A percentile compares a stretch with the other conserved stretches of the same genome.
phyloP scores from a whole-genome alignment of 2,797 vertebrate species.

The Onychomys leucogaster region DNA sequence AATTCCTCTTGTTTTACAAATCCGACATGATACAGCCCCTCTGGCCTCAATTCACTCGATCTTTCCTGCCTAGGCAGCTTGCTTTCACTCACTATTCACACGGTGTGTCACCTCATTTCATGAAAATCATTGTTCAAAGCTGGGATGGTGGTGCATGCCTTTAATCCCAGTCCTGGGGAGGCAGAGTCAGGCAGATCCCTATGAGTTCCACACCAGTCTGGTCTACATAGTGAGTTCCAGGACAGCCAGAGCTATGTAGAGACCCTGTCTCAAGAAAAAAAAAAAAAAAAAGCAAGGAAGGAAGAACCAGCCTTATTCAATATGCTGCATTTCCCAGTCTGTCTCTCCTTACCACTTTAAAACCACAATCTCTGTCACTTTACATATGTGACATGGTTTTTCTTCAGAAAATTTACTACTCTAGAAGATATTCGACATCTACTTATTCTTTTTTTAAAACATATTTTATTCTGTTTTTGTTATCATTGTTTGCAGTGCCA shows the following conservation, averaged over 20 bases:
- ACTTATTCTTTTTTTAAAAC: background rate
- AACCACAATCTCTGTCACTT: background rate
- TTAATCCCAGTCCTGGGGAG: too few relatives aligned
- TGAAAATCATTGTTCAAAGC: slow-evolving; percentile 17
- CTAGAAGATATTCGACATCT: background rate
- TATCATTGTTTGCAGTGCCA: background rate
- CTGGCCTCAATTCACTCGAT: background rate
- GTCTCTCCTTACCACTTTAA: slow-evolving; percentile 5
- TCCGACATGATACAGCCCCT: background rate
- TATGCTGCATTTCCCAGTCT: background rate
- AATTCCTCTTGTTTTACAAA: background rate
- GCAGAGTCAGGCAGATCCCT: too few relatives aligned
- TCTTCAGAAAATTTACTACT: background rate
- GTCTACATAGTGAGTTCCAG: background rate
- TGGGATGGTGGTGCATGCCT: too few relatives aligned
- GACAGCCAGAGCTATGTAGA: background rate
- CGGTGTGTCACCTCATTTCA: background rate
- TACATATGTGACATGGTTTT: background rate
- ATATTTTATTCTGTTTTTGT: background rate
- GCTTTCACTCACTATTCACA: background rate
- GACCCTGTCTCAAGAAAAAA: too few relatives aligned
- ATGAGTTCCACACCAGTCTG: background rate
- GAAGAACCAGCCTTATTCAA: slow-evolving; percentile 13
- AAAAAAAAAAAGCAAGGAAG: too few relatives aligned
- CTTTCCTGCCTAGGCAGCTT: background rate